Conservation (phyloP, 2,113 vertebrate species). For the Eulacestoma nigropectus region DNA sequence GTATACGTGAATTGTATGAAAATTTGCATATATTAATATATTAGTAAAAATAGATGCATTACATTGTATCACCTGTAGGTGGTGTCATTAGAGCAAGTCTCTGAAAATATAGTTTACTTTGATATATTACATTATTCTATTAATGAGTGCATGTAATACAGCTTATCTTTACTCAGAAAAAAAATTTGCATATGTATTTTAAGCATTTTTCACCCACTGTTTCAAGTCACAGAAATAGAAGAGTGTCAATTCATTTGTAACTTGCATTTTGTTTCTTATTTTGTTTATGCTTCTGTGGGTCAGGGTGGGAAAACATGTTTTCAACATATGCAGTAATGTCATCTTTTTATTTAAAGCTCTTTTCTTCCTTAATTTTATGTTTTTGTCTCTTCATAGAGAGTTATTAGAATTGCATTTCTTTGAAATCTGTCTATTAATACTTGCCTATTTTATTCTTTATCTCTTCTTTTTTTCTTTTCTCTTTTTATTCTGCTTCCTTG, state of each 20-base stretch:
- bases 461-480: slow-evolving; percentile 67
- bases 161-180: background rate
- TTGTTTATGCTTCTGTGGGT: background rate
- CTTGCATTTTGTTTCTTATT: background rate
- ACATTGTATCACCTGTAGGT: background rate
- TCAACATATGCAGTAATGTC: background rate
- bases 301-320: background rate
- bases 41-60: background rate
- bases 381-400: slow-evolving; percentile 30
- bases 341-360: slow-evolving; percentile 12
- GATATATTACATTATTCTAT: background rate
- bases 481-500: slow-evolving; percentile 88
- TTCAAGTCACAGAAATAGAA: background rate
- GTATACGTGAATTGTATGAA: background rate
- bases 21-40: background rate
- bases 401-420: slow-evolving; percentile 53
- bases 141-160: background rate
- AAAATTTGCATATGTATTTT: background rate
- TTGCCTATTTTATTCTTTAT: slow-evolving; percentile 70
- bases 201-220: background rate
- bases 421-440: slow-evolving; percentile 60
- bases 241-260: background rate
- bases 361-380: background rate
- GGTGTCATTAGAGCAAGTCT: slow-evolving; percentile 8
- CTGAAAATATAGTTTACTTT: background rate